Evolutionary conservation across 1,140 invertebrate species (phyloP), one percentile per base, ranked within the genome.

Genomic region (Bombus difficillimus): DNA sequence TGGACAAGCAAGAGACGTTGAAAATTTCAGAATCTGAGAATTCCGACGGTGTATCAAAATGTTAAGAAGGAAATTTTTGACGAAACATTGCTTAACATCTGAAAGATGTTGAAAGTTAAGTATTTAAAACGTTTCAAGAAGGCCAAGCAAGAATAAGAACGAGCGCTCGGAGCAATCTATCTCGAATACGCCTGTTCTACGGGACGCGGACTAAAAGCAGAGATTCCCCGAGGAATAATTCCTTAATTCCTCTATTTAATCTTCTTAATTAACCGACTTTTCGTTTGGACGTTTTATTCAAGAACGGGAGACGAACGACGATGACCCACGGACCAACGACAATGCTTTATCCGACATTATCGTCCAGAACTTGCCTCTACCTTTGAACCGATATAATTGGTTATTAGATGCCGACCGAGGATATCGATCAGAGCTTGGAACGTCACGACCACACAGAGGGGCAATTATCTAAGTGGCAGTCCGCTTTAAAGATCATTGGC

Each of bases 401-500:
- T 89, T 89, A 89, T 86, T 86, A 85, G 69, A 89, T 83, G 32
- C 37, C 81, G 68, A 66, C n/a, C 69, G 57, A 76, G 57, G 74
- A 57, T 66, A 80, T 72, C 69, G 84, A 89, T 89, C 75, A 76
- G 41, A 77, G 43, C 39, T 34, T 15, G 68, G 47, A 81, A 62
- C 43, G 66, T 85, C 15, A 47, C 74, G 37, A 72, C 37, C 71
- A 34, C 69, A 57, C 43, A 75, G 85, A 22, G 64, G 32, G 64
- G 69, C 87, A 86, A 89, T 89, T 86, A 89, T 85, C 73, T 71
- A 79, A 69, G 83, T 86, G 78, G 74, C 77, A 88, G 83, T 47
- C 66, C 73, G 75, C 74, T 73, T 81, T 86, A 86, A 89, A 85
- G 84, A 89, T 89, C 80, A 83, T 25, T 59, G 78, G 37, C 59